Base-by-base conservation (phyloP, 2,888 invertebrate species). In the Sipha maydis region DNA sequence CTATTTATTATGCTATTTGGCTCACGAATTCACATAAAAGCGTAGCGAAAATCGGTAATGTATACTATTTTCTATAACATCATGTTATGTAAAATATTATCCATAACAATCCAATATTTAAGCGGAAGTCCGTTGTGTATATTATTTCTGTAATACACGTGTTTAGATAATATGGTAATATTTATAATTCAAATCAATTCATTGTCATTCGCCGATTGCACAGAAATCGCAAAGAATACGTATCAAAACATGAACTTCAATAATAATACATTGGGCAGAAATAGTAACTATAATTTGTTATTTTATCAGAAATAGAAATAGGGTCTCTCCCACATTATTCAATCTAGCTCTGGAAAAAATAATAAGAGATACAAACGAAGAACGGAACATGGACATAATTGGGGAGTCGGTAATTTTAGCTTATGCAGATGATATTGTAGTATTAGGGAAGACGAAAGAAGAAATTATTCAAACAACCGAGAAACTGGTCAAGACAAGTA, bases 1-100 rank as follows among this genome's bases (percentile, higher is more conserved):
- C 85, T 85, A 85, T 85, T 78, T 85, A 85, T 85, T 79, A 85
- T 34, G 78, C 78, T 79, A 85, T 85, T 85, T 71, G 85, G 71
- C 78, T 85, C 19, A 21, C 14, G 28, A 85, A 85, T 67, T 85
- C 77, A n/a, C 84, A 84, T 77, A 67, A 77, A 84, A 84, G 38
- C 75, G 61, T 48, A 25, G 28, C 14, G 85, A 77, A 77, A 67
- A 78, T 48, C 85, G 69, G 77, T 69, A 76, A 84, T 61, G 75
- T 84, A 4, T 0, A 75, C 75, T 76, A 14, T 76, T 84, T 61
- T 84, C 61, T 76, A 76, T 41, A 84, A 76, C 61, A 76, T 61
- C 21, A 21, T 84, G 61, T 11, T 11, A 61, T 41, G 75, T 41
- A 61, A 67, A 61, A 61, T 84, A 76, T 31, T 75, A 75, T 75